A percentile compares a stretch with the other conserved stretches of the same genome.
These are phyloP conservation scores for Mobula birostris DNA, from an alignment of 2,113 vertebrate species.

Conservation along the genomic window DNA sequence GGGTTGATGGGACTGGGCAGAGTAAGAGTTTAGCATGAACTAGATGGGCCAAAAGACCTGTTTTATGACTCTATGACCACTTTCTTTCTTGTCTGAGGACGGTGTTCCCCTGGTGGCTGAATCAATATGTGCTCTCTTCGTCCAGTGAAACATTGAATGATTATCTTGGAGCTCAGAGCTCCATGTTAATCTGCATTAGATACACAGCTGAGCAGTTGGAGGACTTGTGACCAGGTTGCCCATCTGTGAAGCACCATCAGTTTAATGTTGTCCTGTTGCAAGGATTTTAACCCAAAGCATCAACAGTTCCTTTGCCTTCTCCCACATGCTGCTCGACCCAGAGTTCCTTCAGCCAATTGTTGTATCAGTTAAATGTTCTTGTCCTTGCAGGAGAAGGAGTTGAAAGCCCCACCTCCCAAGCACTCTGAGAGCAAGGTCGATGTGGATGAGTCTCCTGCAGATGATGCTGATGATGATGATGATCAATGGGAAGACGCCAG, in stretches of 20 bases:
- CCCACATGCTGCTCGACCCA: too few relatives aligned
- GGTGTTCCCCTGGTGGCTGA: background rate
- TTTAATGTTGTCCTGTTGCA: background rate
- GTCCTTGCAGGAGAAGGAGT: constrained; percentile 41
- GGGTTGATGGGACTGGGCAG: too few relatives aligned
- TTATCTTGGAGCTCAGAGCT: background rate
- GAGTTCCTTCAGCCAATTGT: too few relatives aligned
- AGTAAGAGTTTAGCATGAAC: too few relatives aligned
- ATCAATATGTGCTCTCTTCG: background rate
- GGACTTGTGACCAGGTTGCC: background rate
- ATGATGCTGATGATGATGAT: constrained; percentile 45
- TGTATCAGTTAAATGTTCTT: background rate
- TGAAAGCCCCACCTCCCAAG: constrained; percentile 35
- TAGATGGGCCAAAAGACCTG: too few relatives aligned
- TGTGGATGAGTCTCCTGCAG: background rate
- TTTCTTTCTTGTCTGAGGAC: background rate
- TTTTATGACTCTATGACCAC: too few relatives aligned
- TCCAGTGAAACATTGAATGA: background rate
- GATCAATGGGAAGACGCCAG: constrained; percentile 57
- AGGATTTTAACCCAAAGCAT: too few relatives aligned
- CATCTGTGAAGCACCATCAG: background rate
- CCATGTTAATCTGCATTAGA: background rate
- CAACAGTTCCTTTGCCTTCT: too few relatives aligned
- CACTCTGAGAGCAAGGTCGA: background rate
- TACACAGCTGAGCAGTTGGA: background rate